A percentile compares a stretch with the other conserved stretches of the same genome.
These are phyloP conservation scores for Corella eumyota DNA, from an alignment of 23 tunicate genomes.

Conservation along the genomic window DNA sequence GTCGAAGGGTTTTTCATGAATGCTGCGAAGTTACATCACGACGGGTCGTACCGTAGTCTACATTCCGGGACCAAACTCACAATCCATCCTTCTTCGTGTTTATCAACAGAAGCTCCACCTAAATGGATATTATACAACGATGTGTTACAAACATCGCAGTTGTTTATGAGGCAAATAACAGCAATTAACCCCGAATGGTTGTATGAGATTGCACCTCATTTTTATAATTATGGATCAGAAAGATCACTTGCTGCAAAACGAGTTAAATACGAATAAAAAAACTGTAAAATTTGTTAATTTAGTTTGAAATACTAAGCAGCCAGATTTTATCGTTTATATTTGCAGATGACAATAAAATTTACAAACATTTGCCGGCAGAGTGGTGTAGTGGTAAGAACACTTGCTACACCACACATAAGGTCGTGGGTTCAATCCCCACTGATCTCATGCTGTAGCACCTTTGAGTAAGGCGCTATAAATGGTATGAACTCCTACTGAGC, in stretches of 20 bases:
- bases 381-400: no score
- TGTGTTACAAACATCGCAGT: slow-evolving; percentile 37
- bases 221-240: slow-evolving; percentile 30
- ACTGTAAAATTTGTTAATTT: no score
- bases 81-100: slow-evolving; percentile 76
- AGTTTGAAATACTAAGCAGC: no score
- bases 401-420: no score
- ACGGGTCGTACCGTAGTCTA: slow-evolving; percentile 62
- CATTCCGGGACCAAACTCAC: slow-evolving; percentile 17
- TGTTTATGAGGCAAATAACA: slow-evolving; percentile 51
- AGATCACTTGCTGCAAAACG: neutral
- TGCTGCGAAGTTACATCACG: slow-evolving; percentile 62
- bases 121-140: slow-evolving; percentile 65
- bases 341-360: no score
- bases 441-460: no score
- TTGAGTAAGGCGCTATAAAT: no score
- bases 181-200: slow-evolving; percentile 87
- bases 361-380: no score
- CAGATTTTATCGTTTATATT: no score
- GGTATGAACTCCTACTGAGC: no score
- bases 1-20: slow-evolving; percentile 74
- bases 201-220: slow-evolving; percentile 75
- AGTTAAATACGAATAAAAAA: no score
- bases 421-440: no score
- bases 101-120: slow-evolving; percentile 41